Evolutionary conservation across 2,888 invertebrate species (phyloP), one percentile per base, ranked within the genome.

Genomic region (Caenorhabditis afra): DNA sequence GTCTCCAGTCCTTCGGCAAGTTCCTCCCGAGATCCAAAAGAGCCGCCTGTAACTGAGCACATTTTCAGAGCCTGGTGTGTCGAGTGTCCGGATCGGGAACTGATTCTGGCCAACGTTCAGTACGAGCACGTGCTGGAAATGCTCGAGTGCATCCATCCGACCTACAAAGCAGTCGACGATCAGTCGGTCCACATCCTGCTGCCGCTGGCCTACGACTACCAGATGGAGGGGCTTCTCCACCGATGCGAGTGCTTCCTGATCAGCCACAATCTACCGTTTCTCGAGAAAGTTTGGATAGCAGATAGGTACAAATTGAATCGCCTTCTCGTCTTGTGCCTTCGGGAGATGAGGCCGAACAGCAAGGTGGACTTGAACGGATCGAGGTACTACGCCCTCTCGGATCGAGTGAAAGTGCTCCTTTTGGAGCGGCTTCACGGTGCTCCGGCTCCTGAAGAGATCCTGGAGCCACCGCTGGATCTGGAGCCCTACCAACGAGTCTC

Each of bases 221-320:
- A 90, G 87, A 90, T 90, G 89, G 90, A 90, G 70, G 90, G 90
- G n/a, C 82, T 90, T 0, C 68, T 90, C n/a, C 89, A 89, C 71
- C 86, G 90, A 10, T 90, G 90, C 65, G 89, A 90, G 66, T 88
- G 89, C 64, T 90, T 89, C 64, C 84, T 90, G 10, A 87, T 89
- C 58, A 83, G 81, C 58, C 87, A 90, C 67, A 86, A 76, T 64
- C 68, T 90, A 75, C 88, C 88, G 4, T 88, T 90, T 66, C 81
- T 90, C 58, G 90, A 90, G 64, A 90, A 90, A 75, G 87, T 90
- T 18, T 88, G 90, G 89, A 84, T 90, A 14, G 90, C 90, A 22
- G 90, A 90, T 83, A 82, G 89, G 66, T 85, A 90, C 82, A 86
- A 89, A 79, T 79, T 90, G 65, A 89, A 90, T 75, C 83, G 88